Evolutionary conservation across 1,140 invertebrate genomes (phyloP), one percentile per base, ranked within the genome.

Genomic region (Holcopasites calliopsidis): DNA sequence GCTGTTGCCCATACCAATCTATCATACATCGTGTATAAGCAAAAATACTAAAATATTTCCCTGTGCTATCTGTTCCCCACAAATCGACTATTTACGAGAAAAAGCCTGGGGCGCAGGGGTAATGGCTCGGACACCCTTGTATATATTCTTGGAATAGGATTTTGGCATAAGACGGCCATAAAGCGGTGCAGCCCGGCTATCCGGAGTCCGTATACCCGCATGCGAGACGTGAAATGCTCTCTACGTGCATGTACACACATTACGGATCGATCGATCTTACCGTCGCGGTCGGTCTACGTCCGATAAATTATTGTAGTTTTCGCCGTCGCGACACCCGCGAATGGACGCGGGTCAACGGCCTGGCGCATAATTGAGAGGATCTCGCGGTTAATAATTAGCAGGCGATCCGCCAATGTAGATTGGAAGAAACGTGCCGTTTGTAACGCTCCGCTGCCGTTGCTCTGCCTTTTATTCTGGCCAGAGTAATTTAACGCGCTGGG

Each of bases 251-350:
- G 49, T 54, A 65, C 33, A 54, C 57, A 66, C 35, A 21, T 61
- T 28, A n/a, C n/a, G n/a, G 31, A 47, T 61, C 57, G 64, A 81
- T 81, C 79, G 79, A 81, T 81, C 58, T 76, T 75, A 44, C 60
- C 50, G 31, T n/a, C n/a, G n/a, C n/a, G n/a, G 44, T 64, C 74
- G 3, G 58, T 66, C 47, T 38, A 21, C 16, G n/a, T 75, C 58
- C 64, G 58, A 65, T 64, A 52, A 80, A 79, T 55, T 79, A 50
- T 73, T 47, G n/a, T 47, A 79, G 64, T 74, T 66, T 64, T 60
- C 61, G 66, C 49, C 61, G 71, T 33, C 38, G 38, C 28, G 71
- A 73, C 71, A 73, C 44, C 40, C 31, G 61, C 61, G 62, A 65
- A 44, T 23, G 50, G 38, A 47, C 38, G n/a, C n/a, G 50, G 71